Percentiles rank a stretch among this genome's conserved stretches.
phyloP scores from a whole-genome alignment of 2,113 vertebrate genomes.

The Charina bottae region DNA sequence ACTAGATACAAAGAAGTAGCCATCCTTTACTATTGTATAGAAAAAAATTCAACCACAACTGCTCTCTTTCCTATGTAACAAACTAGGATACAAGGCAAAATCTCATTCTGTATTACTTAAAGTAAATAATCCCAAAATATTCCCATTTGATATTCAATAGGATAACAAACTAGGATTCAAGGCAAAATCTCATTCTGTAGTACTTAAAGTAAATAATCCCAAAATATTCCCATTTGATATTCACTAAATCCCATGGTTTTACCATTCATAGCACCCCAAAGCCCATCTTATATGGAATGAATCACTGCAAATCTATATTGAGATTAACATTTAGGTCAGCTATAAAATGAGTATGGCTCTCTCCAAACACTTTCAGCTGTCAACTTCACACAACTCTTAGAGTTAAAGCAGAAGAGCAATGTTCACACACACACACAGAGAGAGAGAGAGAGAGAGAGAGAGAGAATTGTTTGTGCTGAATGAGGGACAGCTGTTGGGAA shows the following conservation, averaged over 20 bases:
- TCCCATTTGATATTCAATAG: too few relatives aligned
- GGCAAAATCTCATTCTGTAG: not conserved
- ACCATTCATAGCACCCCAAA: not conserved
- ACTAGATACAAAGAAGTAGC: too few relatives aligned
- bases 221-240: not conserved
- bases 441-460: not conserved
- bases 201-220: not conserved
- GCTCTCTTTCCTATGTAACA: not conserved
- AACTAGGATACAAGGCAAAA: not conserved
- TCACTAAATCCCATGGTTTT: not conserved
- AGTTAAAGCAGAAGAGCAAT: not conserved
- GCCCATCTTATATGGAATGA: not conserved
- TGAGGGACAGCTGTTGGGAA: slow-evolving; percentile 10
- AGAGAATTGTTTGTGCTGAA: not conserved
- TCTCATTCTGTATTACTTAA: not conserved
- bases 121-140: not conserved
- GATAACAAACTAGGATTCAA: not conserved
- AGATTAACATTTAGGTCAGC: not conserved
- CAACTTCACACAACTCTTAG: slow-evolving; percentile 24
- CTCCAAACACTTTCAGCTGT: not conserved
- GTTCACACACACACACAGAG: not conserved
- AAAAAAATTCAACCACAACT: not conserved
- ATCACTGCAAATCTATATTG: not conserved
- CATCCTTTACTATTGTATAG: too few relatives aligned
- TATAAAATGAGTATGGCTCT: not conserved